Evolutionary conservation across 2,888 invertebrate genomes (phyloP), one percentile per base, ranked within the genome.

Genomic region (Drosophila recens): DNA sequence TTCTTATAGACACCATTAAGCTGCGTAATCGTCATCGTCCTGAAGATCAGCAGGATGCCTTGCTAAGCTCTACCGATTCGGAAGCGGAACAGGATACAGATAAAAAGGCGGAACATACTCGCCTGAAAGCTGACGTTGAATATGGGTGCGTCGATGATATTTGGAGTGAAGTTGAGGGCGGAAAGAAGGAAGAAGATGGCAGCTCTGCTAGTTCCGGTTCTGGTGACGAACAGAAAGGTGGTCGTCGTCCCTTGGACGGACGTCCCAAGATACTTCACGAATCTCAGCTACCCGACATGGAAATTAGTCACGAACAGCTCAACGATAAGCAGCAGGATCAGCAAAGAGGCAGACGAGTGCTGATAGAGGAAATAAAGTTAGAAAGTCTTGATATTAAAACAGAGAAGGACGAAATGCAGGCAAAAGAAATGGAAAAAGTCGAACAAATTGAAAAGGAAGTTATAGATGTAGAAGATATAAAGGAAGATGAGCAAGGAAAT

Each of bases 51-150:
- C 89, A 90, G 54, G 63, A 75, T 36, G 46, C 87, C 0, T 49
- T 91, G 6, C 58, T 91, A 3, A 70, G 71, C 3, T 90, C 92
- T 3, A 90, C 91, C 1, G 91, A 91, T 63, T 92, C 92, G 0
- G 92, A 92, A 54, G 75, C 75, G 0, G 92, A 92, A 36, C 56
- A 73, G 5, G 80, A 78, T 9, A 42, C 56, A 0, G 51, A 76
- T n/a, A 51, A 59, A 30, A 42, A 43, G 23, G 57, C 66, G 0
- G 80, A 80, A 33, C 51, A 51, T 4, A 67, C 54, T 33, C 84
- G 80, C 1, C 64, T 77, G 17, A 87, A 84, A 65, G 67, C 82
- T 30, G 79, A 80, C 8, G 65, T 90, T 8, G 82, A 81, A 36
- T 79, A 83, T 33, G 75, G 72, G 0, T 51, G 49, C 9, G 52